Conservation (phyloP, 2,797 vertebrate species). For the Myripristis murdjan region DNA sequence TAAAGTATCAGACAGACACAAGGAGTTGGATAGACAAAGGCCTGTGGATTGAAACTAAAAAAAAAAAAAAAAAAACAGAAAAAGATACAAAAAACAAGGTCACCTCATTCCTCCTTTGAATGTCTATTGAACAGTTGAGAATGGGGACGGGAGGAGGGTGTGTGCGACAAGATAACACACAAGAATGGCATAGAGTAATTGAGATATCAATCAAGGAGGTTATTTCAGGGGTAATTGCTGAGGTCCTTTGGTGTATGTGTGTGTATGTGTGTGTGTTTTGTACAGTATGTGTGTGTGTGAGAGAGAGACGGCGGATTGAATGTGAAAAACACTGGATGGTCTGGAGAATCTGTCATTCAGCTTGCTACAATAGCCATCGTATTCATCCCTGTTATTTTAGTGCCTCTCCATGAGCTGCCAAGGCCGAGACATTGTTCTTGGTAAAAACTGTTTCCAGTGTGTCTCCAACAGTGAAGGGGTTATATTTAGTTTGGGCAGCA, state of each 20-base stretch:
- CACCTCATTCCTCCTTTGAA: slow-evolving; percentile 69
- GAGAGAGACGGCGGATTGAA: slow-evolving; percentile 31
- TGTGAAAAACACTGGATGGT: slow-evolving; percentile 33
- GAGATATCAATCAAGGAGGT: slow-evolving; percentile 87
- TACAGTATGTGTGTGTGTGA: neutral
- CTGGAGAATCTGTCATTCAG: slow-evolving; percentile 52
- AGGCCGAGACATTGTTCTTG: slow-evolving; percentile 22
- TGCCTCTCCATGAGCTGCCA: slow-evolving; percentile 2
- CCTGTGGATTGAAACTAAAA: slow-evolving; percentile 29
- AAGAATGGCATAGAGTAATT: slow-evolving; percentile 82
- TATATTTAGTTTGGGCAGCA: slow-evolving; percentile 37
- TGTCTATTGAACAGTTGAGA: slow-evolving; percentile 72
- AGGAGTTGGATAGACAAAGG: slow-evolving; percentile 52
- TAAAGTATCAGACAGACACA: slow-evolving; percentile 26
- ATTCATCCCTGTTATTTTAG: slow-evolving; percentile 26
- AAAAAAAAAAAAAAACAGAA: neutral
- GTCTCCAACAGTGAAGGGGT: slow-evolving; percentile 18
- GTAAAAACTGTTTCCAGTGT: slow-evolving; percentile 16
- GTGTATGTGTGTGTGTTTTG: slow-evolving; percentile 35
- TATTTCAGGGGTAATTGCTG: slow-evolving; percentile 85
- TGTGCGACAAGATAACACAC: slow-evolving; percentile 79
- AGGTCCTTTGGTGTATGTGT: slow-evolving; percentile 76
- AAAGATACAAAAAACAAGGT: slow-evolving; percentile 75
- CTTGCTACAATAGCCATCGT: slow-evolving; percentile 30
- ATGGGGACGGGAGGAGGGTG: slow-evolving; percentile 66